Evolutionary conservation across 2,797 vertebrate species (phyloP).

Genomic region (Neostethus bicornis): DNA sequence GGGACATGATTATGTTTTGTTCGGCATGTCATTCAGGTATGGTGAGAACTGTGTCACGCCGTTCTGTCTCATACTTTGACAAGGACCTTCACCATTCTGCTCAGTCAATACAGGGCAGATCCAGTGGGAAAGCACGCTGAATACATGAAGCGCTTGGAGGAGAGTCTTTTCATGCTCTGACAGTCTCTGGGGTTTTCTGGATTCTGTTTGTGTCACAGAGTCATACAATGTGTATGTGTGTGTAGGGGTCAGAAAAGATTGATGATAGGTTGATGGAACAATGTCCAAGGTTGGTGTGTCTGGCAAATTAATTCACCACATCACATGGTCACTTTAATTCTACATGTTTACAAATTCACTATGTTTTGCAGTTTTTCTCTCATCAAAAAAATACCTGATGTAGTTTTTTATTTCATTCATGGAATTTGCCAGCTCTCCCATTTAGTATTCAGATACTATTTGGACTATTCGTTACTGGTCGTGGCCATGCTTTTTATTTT

Average conservation of each 20-base stretch:
- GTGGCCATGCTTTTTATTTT: too few relatives aligned
- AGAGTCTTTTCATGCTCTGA: constrained; percentile 67
- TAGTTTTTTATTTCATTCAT: too few relatives aligned
- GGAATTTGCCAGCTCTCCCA: too few relatives aligned
- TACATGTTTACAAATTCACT: too few relatives aligned
- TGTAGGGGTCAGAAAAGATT: constrained; percentile 53
- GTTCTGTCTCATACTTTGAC: constrained; percentile 55
- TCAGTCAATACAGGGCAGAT: constrained; percentile 71
- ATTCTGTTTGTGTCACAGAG: constrained; percentile 66
- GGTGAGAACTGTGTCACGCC: constrained; percentile 74
- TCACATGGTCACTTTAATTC: constrained; percentile 21
- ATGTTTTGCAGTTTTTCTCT: too few relatives aligned
- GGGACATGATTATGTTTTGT: constrained; percentile 23
- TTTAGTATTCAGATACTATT: too few relatives aligned
- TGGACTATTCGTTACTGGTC: too few relatives aligned
- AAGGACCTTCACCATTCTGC: constrained; percentile 62
- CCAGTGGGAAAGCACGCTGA: constrained; percentile 56
- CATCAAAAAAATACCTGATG: too few relatives aligned
- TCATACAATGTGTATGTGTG: constrained; percentile 25
- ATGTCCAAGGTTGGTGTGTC: constrained; percentile 27
- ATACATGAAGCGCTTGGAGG: constrained; percentile 61
- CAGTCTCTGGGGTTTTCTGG: constrained; percentile 59
- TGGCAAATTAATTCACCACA: constrained; percentile 47
- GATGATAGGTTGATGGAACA: constrained; percentile 65
- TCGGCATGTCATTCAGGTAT: constrained; percentile 56